These are phyloP conservation scores for Drosophila setifemur DNA, from an alignment of 1,140 invertebrate genomes.

Conservation along the genomic window DNA sequence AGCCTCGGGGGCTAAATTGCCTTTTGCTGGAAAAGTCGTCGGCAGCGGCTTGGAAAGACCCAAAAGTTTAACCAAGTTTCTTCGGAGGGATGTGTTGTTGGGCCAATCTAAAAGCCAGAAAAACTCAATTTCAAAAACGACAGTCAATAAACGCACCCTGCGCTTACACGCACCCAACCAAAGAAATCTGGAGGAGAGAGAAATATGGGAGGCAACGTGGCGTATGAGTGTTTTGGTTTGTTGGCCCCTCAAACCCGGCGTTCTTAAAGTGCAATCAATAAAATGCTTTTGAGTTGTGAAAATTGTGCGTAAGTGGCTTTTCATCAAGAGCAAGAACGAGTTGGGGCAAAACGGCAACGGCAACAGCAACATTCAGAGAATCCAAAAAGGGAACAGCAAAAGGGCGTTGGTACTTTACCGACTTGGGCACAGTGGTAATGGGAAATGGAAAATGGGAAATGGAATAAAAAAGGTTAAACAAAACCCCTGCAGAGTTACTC, in stretches of 20 bases:
- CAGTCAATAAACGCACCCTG: conserved; percentile 62
- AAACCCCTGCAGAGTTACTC: no score
- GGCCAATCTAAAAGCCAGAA: conserved; percentile 37
- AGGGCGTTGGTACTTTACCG: conserved; percentile 42
- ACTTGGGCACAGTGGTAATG: conserved; percentile 23
- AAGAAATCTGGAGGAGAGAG: neutral
- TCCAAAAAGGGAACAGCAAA: conserved; percentile 51
- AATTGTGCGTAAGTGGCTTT: conserved; percentile 75
- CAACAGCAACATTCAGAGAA: conserved; percentile 24
- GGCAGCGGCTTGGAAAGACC: conserved; percentile 24
- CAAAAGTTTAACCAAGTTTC: conserved; percentile 55
- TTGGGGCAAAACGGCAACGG: conserved; percentile 6
- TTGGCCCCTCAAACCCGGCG: conserved; percentile 26
- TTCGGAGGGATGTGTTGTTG: neutral
- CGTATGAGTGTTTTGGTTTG: conserved; percentile 65
- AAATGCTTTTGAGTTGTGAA: conserved; percentile 73
- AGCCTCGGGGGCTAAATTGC: conserved; percentile 57
- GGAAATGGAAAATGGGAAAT: neutral
- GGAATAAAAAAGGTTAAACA: no score
- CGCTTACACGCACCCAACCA: conserved; percentile 11
- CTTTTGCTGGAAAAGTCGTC: no score
- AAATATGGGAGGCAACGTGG: conserved; percentile 44
- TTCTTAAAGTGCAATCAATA: conserved; percentile 76
- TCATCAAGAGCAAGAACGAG: conserved; percentile 43
- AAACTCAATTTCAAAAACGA: conserved; percentile 71